A percentile compares a stretch with the other conserved stretches of the same genome.
These are phyloP conservation scores for Metalampra italica DNA, from an alignment of 2,888 invertebrate species.

Conservation along the genomic window DNA sequence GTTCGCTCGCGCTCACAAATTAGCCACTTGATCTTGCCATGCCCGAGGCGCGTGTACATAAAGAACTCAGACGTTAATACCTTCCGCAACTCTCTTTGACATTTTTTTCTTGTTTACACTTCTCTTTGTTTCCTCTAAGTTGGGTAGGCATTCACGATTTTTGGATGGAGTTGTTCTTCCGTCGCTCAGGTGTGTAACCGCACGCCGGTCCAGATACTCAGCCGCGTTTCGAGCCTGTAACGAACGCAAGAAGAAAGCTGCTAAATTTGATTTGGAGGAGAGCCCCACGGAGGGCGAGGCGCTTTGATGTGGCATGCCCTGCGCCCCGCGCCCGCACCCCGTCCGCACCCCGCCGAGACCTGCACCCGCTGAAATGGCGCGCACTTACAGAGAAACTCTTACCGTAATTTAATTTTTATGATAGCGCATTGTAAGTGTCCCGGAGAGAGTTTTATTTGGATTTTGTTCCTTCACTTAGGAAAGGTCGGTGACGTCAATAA, in stretches of 20 bases:
- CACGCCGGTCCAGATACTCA: constrained; percentile 33
- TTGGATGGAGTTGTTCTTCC: constrained; percentile 17
- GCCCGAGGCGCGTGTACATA: constrained; percentile 50
- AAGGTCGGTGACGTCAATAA: constrained; percentile 26
- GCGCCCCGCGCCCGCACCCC: constrained; percentile 36
- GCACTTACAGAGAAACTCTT: constrained; percentile 72
- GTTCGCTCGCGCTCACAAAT: constrained; percentile 68
- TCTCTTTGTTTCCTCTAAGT: constrained; percentile 33
- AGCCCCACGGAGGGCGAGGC: constrained; percentile 52
- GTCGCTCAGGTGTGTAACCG: constrained; percentile 24
- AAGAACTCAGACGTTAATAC: constrained; percentile 51
- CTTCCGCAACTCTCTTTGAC: constrained; percentile 36
- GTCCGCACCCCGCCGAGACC: constrained; percentile 25
- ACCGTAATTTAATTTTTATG: constrained; percentile 77
- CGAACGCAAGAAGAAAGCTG: constrained; percentile 67
- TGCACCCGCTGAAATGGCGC: constrained; percentile 59
- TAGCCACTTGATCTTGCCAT: constrained; percentile 63
- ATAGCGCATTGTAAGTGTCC: constrained; percentile 73
- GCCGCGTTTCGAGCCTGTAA: constrained; percentile 42
- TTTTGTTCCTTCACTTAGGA: constrained; percentile 40
- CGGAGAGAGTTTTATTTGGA: constrained; percentile 57
- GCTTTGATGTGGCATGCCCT: constrained; percentile 69
- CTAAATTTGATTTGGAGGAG: constrained; percentile 71
- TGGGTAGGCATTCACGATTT: constrained; percentile 25
- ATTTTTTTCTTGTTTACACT: constrained; percentile 41